These are phyloP conservation scores for Euthynnus affinis DNA, from an alignment of 2,797 vertebrate genomes.

Conservation along the genomic window DNA sequence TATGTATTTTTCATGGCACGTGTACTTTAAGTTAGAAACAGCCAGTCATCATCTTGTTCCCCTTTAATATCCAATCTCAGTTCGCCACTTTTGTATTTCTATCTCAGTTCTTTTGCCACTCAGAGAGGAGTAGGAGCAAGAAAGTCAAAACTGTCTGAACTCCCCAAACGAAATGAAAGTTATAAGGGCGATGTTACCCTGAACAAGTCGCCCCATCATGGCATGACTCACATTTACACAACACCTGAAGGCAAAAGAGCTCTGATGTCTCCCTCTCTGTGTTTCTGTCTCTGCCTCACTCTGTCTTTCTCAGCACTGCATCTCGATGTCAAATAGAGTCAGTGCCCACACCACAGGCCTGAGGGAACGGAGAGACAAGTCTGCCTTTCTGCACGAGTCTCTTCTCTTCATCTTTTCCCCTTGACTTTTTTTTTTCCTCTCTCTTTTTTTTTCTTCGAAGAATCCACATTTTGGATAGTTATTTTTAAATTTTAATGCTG, in stretches of 20 bases:
- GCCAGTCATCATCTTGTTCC: constrained; percentile 33
- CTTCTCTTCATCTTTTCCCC: constrained; percentile 67
- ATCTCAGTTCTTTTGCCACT: constrained; percentile 49
- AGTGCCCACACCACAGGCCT: constrained; percentile 80
- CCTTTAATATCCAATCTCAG: constrained; percentile 47
- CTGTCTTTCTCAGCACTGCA: constrained; percentile 74
- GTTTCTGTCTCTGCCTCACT: constrained; percentile 75
- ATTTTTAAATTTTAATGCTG: constrained; percentile 28
- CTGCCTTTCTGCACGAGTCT: constrained; percentile 72
- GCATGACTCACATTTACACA: constrained; percentile 80
- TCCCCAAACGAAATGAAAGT: constrained; percentile 76
- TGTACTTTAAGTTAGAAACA: constrained; percentile 26
- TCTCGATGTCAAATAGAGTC: constrained; percentile 83
- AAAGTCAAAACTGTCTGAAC: constrained; percentile 71
- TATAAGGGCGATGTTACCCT: constrained; percentile 72
- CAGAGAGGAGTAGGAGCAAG: constrained; percentile 45
- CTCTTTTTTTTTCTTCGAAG: constrained; percentile 4
- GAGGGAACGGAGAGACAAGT: constrained; percentile 79
- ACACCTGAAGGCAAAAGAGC: constrained; percentile 72
- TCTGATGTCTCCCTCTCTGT: constrained; percentile 76
- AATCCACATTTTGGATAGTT: constrained; percentile 37
- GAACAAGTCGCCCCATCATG: constrained; percentile 76
- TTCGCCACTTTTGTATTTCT: constrained; percentile 56
- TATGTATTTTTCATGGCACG: constrained; percentile 8
- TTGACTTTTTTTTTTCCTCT: constrained; percentile 18